Conservation (phyloP, 2,113 vertebrate genomes). For the Sturnira hondurensis region DNA sequence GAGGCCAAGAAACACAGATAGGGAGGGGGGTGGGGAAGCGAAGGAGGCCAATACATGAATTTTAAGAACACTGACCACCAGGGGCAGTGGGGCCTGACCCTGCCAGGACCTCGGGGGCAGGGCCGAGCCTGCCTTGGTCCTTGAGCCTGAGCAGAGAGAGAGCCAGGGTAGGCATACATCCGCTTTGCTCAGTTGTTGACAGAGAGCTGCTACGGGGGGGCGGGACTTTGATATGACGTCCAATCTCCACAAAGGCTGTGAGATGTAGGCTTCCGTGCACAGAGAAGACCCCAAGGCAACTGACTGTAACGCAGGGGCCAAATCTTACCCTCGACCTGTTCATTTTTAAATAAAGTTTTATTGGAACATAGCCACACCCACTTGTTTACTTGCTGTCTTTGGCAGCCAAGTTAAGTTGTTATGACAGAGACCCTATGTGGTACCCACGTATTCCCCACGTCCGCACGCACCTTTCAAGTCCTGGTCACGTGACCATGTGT, state of each 20-base stretch:
- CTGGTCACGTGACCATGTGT: accelerated
- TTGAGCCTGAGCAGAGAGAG: too few species aligned
- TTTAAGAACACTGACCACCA: not conserved
- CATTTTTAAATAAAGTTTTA: not conserved
- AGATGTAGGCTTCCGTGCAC: not conserved
- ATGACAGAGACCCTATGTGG: not conserved
- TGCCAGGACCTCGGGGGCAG: not conserved
- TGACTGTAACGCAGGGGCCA: not conserved
- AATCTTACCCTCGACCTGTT: not conserved
- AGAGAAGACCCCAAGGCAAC: not conserved
- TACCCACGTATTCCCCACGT: accelerated
- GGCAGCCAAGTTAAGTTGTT: not conserved
- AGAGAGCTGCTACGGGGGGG: not conserved
- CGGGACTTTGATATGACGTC: not conserved
- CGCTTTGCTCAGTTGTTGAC: not conserved
- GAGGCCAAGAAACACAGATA: not conserved
- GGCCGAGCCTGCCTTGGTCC: accelerated
- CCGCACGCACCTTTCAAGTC: not conserved
- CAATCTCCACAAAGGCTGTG: not conserved
- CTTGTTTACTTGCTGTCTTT: not conserved
- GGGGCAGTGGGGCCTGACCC: accelerated
- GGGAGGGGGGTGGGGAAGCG: not conserved
- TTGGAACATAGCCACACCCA: not conserved
- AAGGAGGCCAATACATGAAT: not conserved
- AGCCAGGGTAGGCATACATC: not conserved